A percentile compares a stretch with the other conserved stretches of the same genome.
Conservation (phyloP, 2,888 invertebrate genomes). For the Ceratothoa steindachneri region DNA sequence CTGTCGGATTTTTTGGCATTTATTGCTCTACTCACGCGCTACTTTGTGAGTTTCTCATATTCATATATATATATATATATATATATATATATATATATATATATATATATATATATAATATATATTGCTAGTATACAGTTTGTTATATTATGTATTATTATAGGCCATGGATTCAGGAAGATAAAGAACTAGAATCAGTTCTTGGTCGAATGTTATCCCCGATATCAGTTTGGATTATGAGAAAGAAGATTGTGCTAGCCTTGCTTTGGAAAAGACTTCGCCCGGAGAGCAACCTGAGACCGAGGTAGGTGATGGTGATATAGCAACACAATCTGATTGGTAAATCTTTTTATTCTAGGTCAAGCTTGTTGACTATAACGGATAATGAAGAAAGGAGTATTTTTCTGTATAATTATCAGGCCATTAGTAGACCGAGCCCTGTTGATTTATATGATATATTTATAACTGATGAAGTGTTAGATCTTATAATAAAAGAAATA, state of each 20-base stretch:
- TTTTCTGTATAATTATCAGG: not conserved
- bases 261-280: not conserved
- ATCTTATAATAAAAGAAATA: conserved; percentile 18
- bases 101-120: too few relatives aligned
- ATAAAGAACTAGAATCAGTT: not conserved
- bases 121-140: too few relatives aligned
- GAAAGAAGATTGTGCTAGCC: not conserved
- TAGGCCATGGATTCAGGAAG: too few relatives aligned
- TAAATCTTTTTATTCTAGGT: not conserved
- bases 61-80: too few relatives aligned
- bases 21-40: too few relatives aligned
- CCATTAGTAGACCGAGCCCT: not conserved
- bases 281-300: too few relatives aligned
- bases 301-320: not conserved
- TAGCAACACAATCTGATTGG: not conserved
- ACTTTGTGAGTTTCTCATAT: too few relatives aligned
- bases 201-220: not conserved
- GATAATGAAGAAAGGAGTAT: conserved; percentile 22
- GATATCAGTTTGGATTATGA: not conserved
- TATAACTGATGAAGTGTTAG: conserved; percentile 19
- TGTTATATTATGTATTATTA: too few relatives aligned
- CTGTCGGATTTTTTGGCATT: too few relatives aligned
- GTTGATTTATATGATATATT: conserved; percentile 20
- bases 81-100: too few relatives aligned
- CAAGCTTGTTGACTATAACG: not conserved